A percentile compares a stretch with the other conserved stretches of the same genome.
phyloP scores from a whole-genome alignment of 1,140 invertebrate species.

The Geopemphigus sp. region DNA sequence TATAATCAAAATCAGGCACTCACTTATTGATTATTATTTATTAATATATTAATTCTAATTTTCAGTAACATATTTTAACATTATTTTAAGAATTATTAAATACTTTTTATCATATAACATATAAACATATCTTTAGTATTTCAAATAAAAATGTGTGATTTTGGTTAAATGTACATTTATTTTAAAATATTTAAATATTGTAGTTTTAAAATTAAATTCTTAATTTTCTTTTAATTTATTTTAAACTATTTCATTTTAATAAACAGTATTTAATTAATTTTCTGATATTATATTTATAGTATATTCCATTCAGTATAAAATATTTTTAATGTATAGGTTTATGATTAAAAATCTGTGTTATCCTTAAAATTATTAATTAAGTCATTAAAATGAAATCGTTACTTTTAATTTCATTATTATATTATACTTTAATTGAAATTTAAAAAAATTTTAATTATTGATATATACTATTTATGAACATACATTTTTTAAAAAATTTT shows the following conservation, averaged over 20 bases:
- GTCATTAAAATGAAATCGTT: too few relatives aligned
- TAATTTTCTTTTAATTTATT: too few relatives aligned
- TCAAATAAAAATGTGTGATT: not conserved
- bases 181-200: not conserved
- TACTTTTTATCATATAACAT: not conserved
- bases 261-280: too few relatives aligned
- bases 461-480: not conserved
- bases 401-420: too few relatives aligned
- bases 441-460: not conserved
- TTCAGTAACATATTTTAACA: constrained; percentile 15
- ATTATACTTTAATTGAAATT: not conserved
- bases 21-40: constrained; percentile 3
- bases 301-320: too few relatives aligned
- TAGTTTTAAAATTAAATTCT: not conserved
- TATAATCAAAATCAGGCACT: not conserved
- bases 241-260: too few relatives aligned
- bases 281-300: too few relatives aligned
- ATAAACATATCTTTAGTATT: constrained; percentile 7
- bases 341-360: too few relatives aligned
- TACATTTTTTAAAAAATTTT: not conserved
- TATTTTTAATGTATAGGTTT: too few relatives aligned
- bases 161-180: not conserved
- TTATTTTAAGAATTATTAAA: constrained; percentile 4
- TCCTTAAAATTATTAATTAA: too few relatives aligned
- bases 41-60: not conserved